A percentile compares a stretch with the other conserved stretches of the same genome.
These are phyloP conservation scores for Harlomillsia oculata DNA, from an alignment of 1,140 invertebrate species.

Conservation along the genomic window DNA sequence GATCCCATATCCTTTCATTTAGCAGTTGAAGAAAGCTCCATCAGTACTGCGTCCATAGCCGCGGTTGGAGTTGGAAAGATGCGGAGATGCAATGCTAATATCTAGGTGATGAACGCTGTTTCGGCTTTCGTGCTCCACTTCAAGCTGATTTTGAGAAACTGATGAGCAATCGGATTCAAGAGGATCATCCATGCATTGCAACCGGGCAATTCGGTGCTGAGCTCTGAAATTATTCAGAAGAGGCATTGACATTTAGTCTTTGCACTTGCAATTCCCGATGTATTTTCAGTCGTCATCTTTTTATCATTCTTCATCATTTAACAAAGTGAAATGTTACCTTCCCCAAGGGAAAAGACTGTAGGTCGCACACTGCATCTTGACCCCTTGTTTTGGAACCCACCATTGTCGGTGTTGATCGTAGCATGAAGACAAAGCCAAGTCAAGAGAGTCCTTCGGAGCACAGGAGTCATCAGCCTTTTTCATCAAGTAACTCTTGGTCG, in stretches of 20 bases:
- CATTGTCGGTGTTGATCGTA: constrained; percentile 34
- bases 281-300: no score
- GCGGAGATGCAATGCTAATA: constrained; percentile 20
- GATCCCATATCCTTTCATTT: no score
- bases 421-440: constrained; percentile 28
- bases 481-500: constrained; percentile 24
- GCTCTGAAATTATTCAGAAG: constrained; percentile 16
- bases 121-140: constrained; percentile 24
- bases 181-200: constrained; percentile 28
- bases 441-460: constrained; percentile 23
- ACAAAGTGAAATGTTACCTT: constrained; percentile 18
- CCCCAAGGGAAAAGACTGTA: constrained; percentile 32
- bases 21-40: constrained; percentile 30
- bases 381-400: constrained; percentile 17
- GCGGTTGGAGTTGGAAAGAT: constrained; percentile 30
- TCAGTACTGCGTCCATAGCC: constrained; percentile 24
- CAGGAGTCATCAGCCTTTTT: constrained; percentile 31
- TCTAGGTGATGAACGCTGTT: constrained; percentile 25
- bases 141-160: constrained; percentile 16
- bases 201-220: constrained; percentile 21
- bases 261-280: no score
- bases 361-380: constrained; percentile 32
- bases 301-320: no score
- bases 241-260: not conserved
- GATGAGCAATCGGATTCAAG: constrained; percentile 4